Evolutionary conservation across 2,888 invertebrate genomes (phyloP).

Genomic region (Galeopsomyia nigrocyanea): DNA sequence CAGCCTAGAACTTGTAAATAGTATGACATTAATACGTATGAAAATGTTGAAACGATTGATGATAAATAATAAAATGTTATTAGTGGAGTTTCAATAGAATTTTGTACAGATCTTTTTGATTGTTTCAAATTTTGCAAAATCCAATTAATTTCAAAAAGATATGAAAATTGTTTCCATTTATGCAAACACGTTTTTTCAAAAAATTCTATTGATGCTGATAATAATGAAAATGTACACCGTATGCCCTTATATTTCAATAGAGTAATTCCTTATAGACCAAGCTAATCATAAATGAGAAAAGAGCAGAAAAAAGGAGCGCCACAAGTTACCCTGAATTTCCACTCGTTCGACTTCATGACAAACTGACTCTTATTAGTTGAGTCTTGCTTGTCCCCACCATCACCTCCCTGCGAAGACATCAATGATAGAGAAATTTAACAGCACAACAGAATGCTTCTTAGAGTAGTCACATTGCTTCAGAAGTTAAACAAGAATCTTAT

Average conservation of each 20-base stretch:
- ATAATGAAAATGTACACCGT: slow-evolving; percentile 24
- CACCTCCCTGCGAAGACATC: slow-evolving; percentile 69
- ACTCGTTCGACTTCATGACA: slow-evolving; percentile 75
- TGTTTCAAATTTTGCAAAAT: slow-evolving; percentile 12
- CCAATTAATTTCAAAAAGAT: slow-evolving; percentile 30
- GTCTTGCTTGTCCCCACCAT: slow-evolving; percentile 71
- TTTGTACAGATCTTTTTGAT: no score
- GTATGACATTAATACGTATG: neutral
- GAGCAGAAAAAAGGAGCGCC: slow-evolving; percentile 58
- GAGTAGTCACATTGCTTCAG: slow-evolving; percentile 19
- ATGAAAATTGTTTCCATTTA: neutral
- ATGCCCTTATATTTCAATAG: slow-evolving; percentile 13
- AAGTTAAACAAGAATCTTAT: slow-evolving; percentile 14
- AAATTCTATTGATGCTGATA: slow-evolving; percentile 20
- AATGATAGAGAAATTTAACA: slow-evolving; percentile 54
- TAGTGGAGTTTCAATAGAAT: neutral
- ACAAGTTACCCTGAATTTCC: slow-evolving; percentile 78
- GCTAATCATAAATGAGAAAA: slow-evolving; percentile 56
- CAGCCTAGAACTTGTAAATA: slow-evolving; percentile 21
- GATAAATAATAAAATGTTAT: slow-evolving; percentile 1
- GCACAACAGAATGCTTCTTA: slow-evolving; percentile 15
- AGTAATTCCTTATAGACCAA: slow-evolving; percentile 48
- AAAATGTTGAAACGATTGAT: slow-evolving; percentile 15
- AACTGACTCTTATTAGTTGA: slow-evolving; percentile 68
- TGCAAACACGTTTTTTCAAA: neutral